phyloP scores from a whole-genome alignment of 2,888 invertebrate genomes.

The Drosophila melanosoma region DNA sequence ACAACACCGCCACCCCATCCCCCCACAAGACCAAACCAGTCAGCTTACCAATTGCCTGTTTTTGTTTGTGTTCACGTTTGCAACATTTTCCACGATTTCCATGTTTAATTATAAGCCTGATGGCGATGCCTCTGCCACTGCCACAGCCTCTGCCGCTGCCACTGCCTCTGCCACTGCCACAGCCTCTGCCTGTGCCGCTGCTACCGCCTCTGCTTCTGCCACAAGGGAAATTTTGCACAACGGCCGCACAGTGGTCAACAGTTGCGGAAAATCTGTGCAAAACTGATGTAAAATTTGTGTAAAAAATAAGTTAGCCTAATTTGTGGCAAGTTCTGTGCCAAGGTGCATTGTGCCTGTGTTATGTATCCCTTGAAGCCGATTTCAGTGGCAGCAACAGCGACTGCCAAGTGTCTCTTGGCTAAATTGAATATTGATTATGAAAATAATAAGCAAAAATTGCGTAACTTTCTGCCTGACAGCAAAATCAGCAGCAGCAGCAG shows the following conservation, averaged over 20 bases:
- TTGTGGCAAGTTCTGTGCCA: slow-evolving; percentile 12
- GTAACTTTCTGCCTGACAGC: slow-evolving; percentile 77
- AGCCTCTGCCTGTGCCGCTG: slow-evolving; percentile 11
- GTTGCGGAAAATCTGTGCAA: not conserved
- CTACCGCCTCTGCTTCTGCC: slow-evolving; percentile 31
- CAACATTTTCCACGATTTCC: slow-evolving; percentile 75
- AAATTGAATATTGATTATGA: slow-evolving; percentile 82
- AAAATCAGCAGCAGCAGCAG: slow-evolving; percentile 45
- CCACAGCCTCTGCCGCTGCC: not conserved
- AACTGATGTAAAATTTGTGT: not conserved
- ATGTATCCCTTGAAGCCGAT: slow-evolving; percentile 66
- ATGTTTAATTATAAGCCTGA: slow-evolving; percentile 75
- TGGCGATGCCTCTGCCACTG: slow-evolving; percentile 32
- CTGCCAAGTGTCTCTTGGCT: slow-evolving; percentile 75
- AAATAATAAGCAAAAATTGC: slow-evolving; percentile 82
- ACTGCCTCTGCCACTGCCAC: slow-evolving; percentile 11
- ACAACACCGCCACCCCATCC: slow-evolving; percentile 11
- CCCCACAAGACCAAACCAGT: not conserved
- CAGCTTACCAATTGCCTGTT: slow-evolving; percentile 30
- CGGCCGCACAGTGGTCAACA: slow-evolving; percentile 20
- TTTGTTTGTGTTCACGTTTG: slow-evolving; percentile 59
- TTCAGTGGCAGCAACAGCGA: slow-evolving; percentile 43
- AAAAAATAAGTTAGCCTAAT: not conserved
- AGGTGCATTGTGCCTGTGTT: slow-evolving; percentile 42
- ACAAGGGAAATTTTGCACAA: slow-evolving; percentile 73